Percentiles rank a stretch among this genome's conserved stretches.
phyloP scores from a whole-genome alignment of 2,113 vertebrate species.

The Lathamus discolor region DNA sequence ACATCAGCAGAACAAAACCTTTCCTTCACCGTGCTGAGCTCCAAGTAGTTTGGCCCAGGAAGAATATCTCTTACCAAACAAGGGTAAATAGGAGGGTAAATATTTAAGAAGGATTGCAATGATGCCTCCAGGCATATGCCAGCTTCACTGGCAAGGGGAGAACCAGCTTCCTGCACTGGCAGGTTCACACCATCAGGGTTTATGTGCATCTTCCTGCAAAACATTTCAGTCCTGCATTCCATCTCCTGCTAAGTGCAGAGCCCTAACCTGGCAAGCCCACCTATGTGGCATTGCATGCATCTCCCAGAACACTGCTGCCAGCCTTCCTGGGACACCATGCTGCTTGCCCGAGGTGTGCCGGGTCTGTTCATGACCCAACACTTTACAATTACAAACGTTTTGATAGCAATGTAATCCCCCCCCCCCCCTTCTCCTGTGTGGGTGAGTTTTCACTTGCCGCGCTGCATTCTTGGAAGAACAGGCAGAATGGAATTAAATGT shows the following conservation, averaged over 20 bases:
- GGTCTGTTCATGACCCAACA: not conserved
- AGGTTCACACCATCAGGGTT: not conserved
- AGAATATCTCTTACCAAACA: not conserved
- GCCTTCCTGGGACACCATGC: not conserved
- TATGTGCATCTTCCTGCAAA: not conserved
- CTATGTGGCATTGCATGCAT: rapidly evolving
- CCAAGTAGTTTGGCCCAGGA: not conserved
- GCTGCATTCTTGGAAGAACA: constrained; percentile 19
- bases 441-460: constrained; percentile 41
- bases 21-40: not conserved
- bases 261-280: not conserved
- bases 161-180: not conserved
- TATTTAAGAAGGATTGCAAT: not conserved
- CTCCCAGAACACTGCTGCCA: not conserved
- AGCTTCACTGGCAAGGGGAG: not conserved
- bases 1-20: not conserved
- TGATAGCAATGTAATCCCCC: not conserved
- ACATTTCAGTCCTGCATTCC: not conserved
- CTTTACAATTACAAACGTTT: not conserved
- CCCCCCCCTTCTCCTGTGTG: not conserved
- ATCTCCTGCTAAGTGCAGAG: not conserved
- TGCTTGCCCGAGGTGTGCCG: not conserved
- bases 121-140: not conserved
- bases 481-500: constrained; percentile 36
- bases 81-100: not conserved